A percentile compares a stretch with the other conserved stretches of the same genome.
These are phyloP conservation scores for Plotosus lineatus DNA, from an alignment of 2,113 vertebrate genomes.

Conservation along the genomic window DNA sequence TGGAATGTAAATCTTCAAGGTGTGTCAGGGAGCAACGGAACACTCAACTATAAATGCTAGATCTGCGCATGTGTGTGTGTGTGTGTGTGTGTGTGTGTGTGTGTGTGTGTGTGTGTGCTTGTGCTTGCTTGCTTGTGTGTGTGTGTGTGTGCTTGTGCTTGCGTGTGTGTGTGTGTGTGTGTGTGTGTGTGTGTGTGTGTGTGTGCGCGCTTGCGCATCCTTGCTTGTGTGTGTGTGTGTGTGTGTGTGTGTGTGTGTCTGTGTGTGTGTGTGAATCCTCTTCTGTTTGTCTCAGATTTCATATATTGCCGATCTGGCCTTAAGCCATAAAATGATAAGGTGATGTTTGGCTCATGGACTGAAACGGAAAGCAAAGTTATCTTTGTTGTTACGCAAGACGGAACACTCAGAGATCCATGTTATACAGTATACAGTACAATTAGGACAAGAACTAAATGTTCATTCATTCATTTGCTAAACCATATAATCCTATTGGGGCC, in stretches of 20 bases:
- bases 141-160: neutral
- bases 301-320: neutral
- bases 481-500: too few relatives aligned
- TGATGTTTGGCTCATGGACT: neutral
- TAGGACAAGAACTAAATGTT: neutral
- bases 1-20: constrained; percentile 46
- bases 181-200: neutral
- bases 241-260: too few relatives aligned
- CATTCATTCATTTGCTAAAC: too few relatives aligned
- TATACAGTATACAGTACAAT: neutral
- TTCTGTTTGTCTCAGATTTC: neutral
- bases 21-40: constrained; percentile 33
- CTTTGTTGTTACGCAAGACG: neutral
- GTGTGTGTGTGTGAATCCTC: neutral
- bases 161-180: neutral
- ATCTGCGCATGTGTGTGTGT: neutral
- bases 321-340: neutral
- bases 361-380: neutral
- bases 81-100: too few relatives aligned
- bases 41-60: neutral
- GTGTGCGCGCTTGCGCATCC: neutral
- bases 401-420: neutral
- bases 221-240: neutral
- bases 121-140: neutral
- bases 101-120: neutral